Conservation (phyloP, 2,888 invertebrate species). For the Philonicus albiceps region DNA sequence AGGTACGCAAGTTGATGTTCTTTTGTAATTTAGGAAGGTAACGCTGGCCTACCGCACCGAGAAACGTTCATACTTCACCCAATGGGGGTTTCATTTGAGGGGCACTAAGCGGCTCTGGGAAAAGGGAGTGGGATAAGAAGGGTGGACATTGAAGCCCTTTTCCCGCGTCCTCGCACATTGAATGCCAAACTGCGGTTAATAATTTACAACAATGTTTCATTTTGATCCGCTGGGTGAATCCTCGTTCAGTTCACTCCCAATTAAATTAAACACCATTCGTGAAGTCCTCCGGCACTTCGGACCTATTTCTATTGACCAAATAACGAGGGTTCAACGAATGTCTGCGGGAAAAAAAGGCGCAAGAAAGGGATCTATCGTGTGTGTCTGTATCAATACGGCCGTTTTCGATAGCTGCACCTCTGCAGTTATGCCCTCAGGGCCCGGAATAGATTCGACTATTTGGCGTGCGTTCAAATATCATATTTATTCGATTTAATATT, state of each 20-base stretch:
- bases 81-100: neutral
- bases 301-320: neutral
- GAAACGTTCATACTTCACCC: neutral
- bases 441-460: neutral
- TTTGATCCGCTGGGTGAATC: conserved; percentile 11
- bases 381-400: neutral
- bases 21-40: conserved; percentile 8
- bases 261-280: conserved; percentile 13
- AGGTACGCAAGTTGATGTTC: conserved; percentile 12
- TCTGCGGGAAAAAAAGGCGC: neutral
- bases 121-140: neutral
- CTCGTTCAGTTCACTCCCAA: neutral
- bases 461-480: conserved; percentile 21
- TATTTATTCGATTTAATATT: conserved; percentile 42
- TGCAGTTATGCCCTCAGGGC: neutral
- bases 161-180: neutral
- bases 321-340: neutral
- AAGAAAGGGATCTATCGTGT: neutral
- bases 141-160: neutral
- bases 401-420: neutral
- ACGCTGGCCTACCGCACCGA: neutral
- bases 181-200: neutral
- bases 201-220: conserved; percentile 25
- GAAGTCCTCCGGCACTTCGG: neutral
- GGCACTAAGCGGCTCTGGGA: neutral